Evolutionary conservation across 2,113 vertebrate species (phyloP), one percentile per base, ranked within the genome.

Genomic region (Daphoenositta chrysoptera): DNA sequence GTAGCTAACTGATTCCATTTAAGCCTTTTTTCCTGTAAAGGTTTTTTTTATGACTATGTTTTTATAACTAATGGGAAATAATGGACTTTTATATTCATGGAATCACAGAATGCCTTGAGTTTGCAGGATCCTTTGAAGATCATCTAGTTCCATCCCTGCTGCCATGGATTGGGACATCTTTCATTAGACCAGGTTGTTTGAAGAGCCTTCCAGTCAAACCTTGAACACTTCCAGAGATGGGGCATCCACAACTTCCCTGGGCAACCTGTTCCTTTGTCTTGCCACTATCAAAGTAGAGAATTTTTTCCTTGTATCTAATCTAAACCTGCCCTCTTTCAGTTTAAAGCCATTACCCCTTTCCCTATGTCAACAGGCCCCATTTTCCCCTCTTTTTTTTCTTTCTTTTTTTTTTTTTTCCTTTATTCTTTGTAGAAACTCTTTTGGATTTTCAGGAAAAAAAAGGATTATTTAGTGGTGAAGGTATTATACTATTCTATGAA

Each of bases 141-240:
- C 35, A 48, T 48, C 13, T 54, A 16, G 24, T 65, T 73, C 18
- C 3, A 6, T 31, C 4, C 10, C 16, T 18, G 4, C 16, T 85
- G 7, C 18, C 1, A 0, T 65, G 11, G 12, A 4, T 6, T 11
- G 22, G 9, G 20, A 23, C 9, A 40, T 5, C 9, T 35, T 75
- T 7, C 15, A 7, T 11, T 53, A 44, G 21, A 35, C 2, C 10
- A 5, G 13, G 27, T n/a, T 51, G 10, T 3, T 47, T 7, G 11
- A 26, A 73, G 31, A 18, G 4, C 13, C 35, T 26, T 82, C 35
- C 45, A 57, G 2, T 37, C 53, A 73, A 16, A 14, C 31, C 44
- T 48, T 12, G 18, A 64, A 53, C 2, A 1, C 9, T 47, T 40
- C 27, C 20, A 23, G 33, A 17, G 30, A 31, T 8, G 24, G 5